A percentile compares a stretch with the other conserved stretches of the same genome.
These are phyloP conservation scores for Silvanus unidentatus DNA, from an alignment of 2,888 invertebrate species.

Conservation along the genomic window DNA sequence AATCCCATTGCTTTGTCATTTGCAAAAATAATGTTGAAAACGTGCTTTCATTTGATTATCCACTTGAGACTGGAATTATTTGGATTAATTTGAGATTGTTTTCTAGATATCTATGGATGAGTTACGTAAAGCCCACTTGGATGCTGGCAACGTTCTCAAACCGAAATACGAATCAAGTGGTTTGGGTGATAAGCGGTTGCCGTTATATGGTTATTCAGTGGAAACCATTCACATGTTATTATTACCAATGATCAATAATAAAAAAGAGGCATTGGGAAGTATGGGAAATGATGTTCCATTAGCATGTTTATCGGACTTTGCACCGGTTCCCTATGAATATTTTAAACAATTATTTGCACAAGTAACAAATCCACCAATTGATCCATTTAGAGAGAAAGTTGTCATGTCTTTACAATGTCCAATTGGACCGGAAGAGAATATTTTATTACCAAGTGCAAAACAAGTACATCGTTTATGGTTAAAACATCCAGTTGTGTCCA, in stretches of 20 bases:
- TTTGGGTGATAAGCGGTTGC: constrained; percentile 73
- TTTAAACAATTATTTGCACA: constrained; percentile 99
- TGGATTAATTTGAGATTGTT: not conserved
- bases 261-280: constrained; percentile 94
- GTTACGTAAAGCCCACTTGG: constrained; percentile 58
- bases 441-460: constrained; percentile 79
- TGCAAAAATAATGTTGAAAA: no score
- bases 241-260: constrained; percentile 90
- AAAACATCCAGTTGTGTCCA: constrained; percentile 88
- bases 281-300: constrained; percentile 99
- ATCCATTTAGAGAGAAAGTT: constrained; percentile 97
- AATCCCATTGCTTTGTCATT: no score
- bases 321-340: constrained; percentile 93
- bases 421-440: constrained; percentile 93
- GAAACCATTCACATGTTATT: constrained; percentile 92
- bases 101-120: constrained; percentile 76
- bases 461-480: constrained; percentile 86
- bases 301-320: constrained; percentile 92
- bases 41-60: no score
- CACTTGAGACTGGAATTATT: no score
- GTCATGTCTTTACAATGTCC: constrained; percentile 98
- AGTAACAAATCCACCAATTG: constrained; percentile 98
- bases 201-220: constrained; percentile 88
- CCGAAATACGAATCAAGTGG: constrained; percentile 51
- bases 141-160: constrained; percentile 37